phyloP scores from a whole-genome alignment of 2,888 invertebrate genomes.

The Phanerotoma sp. region DNA sequence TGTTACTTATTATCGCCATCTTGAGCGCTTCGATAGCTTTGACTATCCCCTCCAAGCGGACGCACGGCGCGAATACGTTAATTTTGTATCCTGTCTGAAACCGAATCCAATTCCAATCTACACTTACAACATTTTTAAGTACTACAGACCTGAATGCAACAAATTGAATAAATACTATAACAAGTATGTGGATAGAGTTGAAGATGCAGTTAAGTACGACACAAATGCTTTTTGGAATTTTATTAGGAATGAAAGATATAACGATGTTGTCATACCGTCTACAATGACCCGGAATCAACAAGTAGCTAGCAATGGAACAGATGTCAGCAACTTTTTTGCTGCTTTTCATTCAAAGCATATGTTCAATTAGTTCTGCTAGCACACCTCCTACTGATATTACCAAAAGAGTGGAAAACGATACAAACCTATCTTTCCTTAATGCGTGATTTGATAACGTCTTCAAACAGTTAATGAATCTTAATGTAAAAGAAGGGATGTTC shows the following conservation, averaged over 20 bases:
- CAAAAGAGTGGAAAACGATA: not conserved
- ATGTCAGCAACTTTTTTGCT: conserved; percentile 1
- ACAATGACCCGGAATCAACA: not conserved
- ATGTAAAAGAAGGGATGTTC: conserved; percentile 8
- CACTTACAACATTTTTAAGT: not conserved
- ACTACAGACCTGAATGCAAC: not conserved
- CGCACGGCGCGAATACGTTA: no score
- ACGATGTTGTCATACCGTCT: not conserved
- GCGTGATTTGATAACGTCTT: not conserved
- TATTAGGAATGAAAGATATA: not conserved
- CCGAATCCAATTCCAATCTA: no score
- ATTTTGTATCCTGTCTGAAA: no score
- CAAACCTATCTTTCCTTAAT: not conserved
- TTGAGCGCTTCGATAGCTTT: no score
- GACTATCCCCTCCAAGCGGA: no score
- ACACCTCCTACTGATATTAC: not conserved
- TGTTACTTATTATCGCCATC: no score
- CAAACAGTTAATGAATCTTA: not conserved
- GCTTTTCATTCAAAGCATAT: not conserved
- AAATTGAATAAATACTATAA: not conserved
- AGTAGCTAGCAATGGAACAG: not conserved
- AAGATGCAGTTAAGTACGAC: not conserved
- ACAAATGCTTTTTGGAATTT: not conserved
- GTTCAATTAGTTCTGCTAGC: not conserved
- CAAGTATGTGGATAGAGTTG: not conserved